A percentile compares a stretch with the other conserved stretches of the same genome.
phyloP scores from a whole-genome alignment of 2,888 invertebrate genomes.

The Spodoptera picta region DNA sequence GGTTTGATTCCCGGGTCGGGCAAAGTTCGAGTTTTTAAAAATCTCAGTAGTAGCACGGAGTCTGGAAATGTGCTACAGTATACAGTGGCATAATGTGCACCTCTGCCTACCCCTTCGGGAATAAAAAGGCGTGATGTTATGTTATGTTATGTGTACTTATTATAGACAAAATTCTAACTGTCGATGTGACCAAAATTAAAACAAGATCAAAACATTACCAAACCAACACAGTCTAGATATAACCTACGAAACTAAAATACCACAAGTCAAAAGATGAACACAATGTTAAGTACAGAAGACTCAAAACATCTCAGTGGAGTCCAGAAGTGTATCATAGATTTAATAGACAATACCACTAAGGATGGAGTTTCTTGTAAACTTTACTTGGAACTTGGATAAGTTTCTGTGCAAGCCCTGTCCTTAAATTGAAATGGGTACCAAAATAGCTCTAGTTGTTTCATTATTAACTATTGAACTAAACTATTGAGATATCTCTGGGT shows the following conservation, averaged over 20 bases:
- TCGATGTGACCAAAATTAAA: too few species aligned
- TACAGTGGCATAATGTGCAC: too few species aligned
- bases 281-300: constrained; percentile 61
- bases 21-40: too few species aligned
- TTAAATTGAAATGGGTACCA: constrained; percentile 85
- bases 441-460: constrained; percentile 79
- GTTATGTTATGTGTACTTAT: too few species aligned
- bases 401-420: constrained; percentile 80
- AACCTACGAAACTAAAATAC: constrained; percentile 43
- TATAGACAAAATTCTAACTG: too few species aligned
- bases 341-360: constrained; percentile 82
- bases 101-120: too few species aligned
- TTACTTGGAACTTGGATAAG: constrained; percentile 78
- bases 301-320: constrained; percentile 72
- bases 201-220: too few species aligned
- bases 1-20: too few species aligned
- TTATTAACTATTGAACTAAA: constrained; percentile 75
- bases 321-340: constrained; percentile 80
- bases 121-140: too few species aligned
- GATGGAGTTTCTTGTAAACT: constrained; percentile 84
- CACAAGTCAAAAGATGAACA: constrained; percentile 64
- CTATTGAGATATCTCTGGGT: constrained; percentile 60
- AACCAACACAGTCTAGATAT: too few species aligned
- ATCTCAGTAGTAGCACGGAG: too few species aligned
- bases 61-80: too few species aligned